Evolutionary conservation across 2,888 invertebrate genomes (phyloP).

Genomic region (Molorchus minor): DNA sequence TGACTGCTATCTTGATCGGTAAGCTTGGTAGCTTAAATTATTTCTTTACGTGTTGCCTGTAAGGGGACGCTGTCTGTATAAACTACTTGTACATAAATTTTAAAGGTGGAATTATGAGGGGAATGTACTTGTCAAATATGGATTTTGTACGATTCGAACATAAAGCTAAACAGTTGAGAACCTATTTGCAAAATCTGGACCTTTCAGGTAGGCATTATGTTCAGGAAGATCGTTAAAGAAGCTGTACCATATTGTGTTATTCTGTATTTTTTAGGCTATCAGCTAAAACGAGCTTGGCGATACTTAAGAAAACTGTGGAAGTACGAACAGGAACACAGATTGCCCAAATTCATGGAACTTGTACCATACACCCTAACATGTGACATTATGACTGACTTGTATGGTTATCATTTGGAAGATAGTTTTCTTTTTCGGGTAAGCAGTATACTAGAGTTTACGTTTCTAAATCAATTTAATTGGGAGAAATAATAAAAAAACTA

Average conservation of each 20-base stretch:
- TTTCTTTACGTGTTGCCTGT: too few species aligned
- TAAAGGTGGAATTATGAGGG: slow-evolving; percentile 27
- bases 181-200: slow-evolving; percentile 64
- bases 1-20: slow-evolving; percentile 29
- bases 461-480: too few species aligned
- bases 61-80: background rate
- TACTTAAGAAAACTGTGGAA: slow-evolving; percentile 67
- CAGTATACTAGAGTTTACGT: too few species aligned
- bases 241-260: background rate
- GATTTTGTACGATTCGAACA: slow-evolving; percentile 17
- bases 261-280: slow-evolving; percentile 28
- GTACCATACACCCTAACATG: slow-evolving; percentile 30
- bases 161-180: slow-evolving; percentile 16
- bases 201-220: slow-evolving; percentile 55
- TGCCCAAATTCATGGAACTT: slow-evolving; percentile 23
- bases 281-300: slow-evolving; percentile 66
- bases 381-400: slow-evolving; percentile 64
- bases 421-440: slow-evolving; percentile 63
- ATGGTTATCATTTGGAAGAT: slow-evolving; percentile 64
- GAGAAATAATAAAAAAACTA: too few species aligned
- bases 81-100: slow-evolving; percentile 18
- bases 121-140: slow-evolving; percentile 21
- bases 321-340: slow-evolving; percentile 64
- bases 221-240: background rate
- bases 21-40: background rate